These are phyloP conservation scores for Pipistrellus nathusii DNA, from an alignment of 2,797 vertebrate genomes.

Conservation along the genomic window DNA sequence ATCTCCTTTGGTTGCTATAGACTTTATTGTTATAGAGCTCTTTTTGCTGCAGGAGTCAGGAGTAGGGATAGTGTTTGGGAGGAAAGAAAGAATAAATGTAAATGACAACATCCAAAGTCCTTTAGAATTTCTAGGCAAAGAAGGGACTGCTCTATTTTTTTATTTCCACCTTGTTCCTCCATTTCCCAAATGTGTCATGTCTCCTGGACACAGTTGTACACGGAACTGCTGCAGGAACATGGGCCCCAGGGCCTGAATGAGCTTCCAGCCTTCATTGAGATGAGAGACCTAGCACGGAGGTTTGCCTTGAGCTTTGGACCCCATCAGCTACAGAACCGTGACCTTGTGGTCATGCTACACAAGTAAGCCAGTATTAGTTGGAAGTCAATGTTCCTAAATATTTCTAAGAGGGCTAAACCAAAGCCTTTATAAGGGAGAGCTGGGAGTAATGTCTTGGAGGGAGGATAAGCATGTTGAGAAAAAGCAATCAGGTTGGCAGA, in stretches of 20 bases:
- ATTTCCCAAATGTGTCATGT: not conserved
- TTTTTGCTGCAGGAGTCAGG: not conserved
- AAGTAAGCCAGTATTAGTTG: constrained; percentile 86
- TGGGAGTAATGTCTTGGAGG: not conserved
- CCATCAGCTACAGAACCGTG: constrained; percentile 89
- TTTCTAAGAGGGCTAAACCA: not conserved
- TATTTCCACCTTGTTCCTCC: not conserved
- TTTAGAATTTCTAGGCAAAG: constrained; percentile 15
- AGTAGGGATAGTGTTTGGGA: not conserved
- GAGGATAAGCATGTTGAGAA: not conserved
- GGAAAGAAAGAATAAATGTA: constrained; percentile 13
- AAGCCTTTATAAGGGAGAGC: not conserved
- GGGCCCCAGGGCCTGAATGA: constrained; percentile 80
- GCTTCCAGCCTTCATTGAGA: constrained; percentile 87
- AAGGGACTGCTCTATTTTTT: not conserved
- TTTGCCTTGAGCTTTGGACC: constrained; percentile 93
- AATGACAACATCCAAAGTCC: not conserved
- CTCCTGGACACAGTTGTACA: constrained; percentile 82
- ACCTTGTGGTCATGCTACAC: constrained; percentile 91
- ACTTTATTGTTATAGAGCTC: not conserved
- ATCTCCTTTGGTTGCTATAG: not conserved
- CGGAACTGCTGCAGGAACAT: constrained; percentile 89
- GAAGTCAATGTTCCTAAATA: not conserved
- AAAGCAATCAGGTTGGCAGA: not conserved
- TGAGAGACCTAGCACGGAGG: constrained; percentile 92